These are phyloP conservation scores for Scaptodrosophila latifasciaeformis DNA, from an alignment of 2,888 invertebrate genomes.

Conservation along the genomic window DNA sequence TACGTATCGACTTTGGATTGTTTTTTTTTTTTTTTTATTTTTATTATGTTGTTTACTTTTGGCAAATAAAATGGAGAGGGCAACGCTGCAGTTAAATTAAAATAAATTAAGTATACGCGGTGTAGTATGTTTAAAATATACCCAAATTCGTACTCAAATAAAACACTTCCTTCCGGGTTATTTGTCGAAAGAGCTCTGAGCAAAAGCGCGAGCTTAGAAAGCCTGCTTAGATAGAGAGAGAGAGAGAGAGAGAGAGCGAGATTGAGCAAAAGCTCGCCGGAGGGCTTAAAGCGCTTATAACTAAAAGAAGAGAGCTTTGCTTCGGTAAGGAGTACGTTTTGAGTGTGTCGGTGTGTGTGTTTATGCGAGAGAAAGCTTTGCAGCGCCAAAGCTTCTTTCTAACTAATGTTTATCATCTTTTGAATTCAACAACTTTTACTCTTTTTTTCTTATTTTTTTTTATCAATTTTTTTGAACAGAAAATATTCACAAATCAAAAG, in stretches of 20 bases:
- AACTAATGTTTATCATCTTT: constrained; percentile 64
- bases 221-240: constrained; percentile 18
- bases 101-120: constrained; percentile 9
- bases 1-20: constrained; percentile 75
- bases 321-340: neutral
- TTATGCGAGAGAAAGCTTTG: neutral
- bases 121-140: neutral
- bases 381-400: constrained; percentile 11
- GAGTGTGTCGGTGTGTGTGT: neutral
- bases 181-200: neutral
- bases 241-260: constrained; percentile 14
- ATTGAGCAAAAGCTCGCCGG: neutral
- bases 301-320: neutral
- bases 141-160: neutral
- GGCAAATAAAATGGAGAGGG: neutral
- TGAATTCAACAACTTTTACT: no score
- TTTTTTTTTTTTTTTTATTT: constrained; percentile 38
- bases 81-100: constrained; percentile 3
- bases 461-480: constrained; percentile 43
- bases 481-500: constrained; percentile 42
- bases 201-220: constrained; percentile 6
- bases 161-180: neutral
- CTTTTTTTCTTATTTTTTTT: constrained; percentile 56
- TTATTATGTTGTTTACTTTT: constrained; percentile 22
- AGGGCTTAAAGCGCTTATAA: constrained; percentile 1